A percentile compares a stretch with the other conserved stretches of the same genome.
Conservation (phyloP, 2,113 vertebrate genomes). For the Sus scrofa region DNA sequence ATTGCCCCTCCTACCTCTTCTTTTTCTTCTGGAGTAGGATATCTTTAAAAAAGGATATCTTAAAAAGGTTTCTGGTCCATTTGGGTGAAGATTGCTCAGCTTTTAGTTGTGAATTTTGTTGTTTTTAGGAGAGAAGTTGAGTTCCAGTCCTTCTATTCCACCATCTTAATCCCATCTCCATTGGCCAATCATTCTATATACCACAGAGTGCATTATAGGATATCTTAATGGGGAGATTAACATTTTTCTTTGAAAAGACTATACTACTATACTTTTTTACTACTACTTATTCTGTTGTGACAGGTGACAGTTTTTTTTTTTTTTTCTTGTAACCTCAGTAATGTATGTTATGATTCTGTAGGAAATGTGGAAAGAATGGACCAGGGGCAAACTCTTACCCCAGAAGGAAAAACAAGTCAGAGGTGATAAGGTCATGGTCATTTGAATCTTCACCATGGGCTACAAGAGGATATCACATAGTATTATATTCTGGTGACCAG, state of each 20-base stretch:
- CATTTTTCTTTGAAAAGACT: neutral
- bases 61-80: no score
- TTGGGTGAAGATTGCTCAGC: no score
- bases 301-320: neutral
- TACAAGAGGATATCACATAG: neutral
- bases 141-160: no score
- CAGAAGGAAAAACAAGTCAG: neutral
- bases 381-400: neutral
- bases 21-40: no score
- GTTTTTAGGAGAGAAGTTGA: no score
- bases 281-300: neutral
- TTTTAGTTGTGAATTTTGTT: no score
- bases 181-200: no score
- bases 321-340: neutral
- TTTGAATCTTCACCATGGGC: neutral
- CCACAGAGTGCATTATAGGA: neutral
- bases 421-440: neutral
- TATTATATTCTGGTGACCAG: neutral
- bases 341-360: neutral
- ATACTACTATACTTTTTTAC: neutral
- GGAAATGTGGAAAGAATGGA: neutral
- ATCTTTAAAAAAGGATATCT: no score
- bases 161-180: no score
- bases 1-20: no score
- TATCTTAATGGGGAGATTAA: neutral